Evolutionary conservation across 2,888 invertebrate species (phyloP).

Genomic region (Parnassius glacialis): DNA sequence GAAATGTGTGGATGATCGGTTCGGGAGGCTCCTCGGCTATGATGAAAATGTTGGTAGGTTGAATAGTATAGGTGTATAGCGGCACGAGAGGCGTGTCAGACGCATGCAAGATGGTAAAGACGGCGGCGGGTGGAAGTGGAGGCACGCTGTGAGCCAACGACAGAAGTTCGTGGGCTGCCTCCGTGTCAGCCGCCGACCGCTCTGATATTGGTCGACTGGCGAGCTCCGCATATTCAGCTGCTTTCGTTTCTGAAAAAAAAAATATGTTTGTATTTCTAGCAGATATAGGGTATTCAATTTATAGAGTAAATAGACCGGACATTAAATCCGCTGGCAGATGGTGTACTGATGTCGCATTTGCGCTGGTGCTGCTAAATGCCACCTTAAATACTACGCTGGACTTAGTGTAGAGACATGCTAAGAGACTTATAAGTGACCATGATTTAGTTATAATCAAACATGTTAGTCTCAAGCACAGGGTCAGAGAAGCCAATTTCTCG

Average conservation of each 20-base stretch:
- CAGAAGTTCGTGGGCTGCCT: constrained; percentile 91
- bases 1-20: constrained; percentile 53
- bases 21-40: constrained; percentile 56
- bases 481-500: no score
- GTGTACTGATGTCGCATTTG: no score
- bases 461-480: no score
- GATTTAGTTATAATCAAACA: no score
- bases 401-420: no score
- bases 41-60: constrained; percentile 74
- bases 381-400: no score
- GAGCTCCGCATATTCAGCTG: constrained; percentile 65
- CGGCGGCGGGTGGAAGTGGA: constrained; percentile 86
- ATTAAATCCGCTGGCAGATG: no score
- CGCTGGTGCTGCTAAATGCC: no score
- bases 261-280: no score
- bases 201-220: constrained; percentile 67
- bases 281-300: no score
- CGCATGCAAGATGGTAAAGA: constrained; percentile 66
- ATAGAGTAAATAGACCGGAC: no score
- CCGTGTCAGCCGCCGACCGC: constrained; percentile 90
- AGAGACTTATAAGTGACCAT: no score
- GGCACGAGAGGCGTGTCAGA: constrained; percentile 64
- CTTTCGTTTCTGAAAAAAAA: constrained; percentile 34
- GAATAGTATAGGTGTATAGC: constrained; percentile 84
- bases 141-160: constrained; percentile 89